Percentiles rank a stretch among this genome's conserved stretches.
phyloP scores from a whole-genome alignment of 2,888 invertebrate species.

The Eupelmus urozonus region DNA sequence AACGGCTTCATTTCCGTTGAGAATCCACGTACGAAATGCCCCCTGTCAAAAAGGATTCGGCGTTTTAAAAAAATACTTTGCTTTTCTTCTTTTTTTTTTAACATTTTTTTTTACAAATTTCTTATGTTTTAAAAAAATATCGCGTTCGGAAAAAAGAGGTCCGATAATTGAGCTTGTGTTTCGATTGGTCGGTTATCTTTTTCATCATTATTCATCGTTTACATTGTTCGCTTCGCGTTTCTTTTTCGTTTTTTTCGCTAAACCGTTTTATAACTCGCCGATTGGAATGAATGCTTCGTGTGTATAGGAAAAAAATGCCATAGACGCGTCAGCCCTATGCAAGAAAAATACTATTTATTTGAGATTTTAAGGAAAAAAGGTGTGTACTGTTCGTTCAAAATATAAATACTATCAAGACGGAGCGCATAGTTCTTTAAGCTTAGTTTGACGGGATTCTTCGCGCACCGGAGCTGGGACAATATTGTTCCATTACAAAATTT shows the following conservation, averaged over 20 bases:
- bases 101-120: conserved; percentile 15
- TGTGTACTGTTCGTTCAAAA: conserved; percentile 23
- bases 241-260: conserved; percentile 7
- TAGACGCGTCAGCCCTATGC: conserved; percentile 13
- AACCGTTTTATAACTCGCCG: conserved; percentile 41
- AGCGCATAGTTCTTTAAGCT: conserved; percentile 20
- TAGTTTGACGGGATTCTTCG: conserved; percentile 10
- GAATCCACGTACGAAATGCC: conserved; percentile 52
- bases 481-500: too few relatives aligned
- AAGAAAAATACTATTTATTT: conserved; percentile 51
- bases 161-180: conserved; percentile 55
- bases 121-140: conserved; percentile 49
- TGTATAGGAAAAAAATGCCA: conserved; percentile 49
- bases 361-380: conserved; percentile 35
- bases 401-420: conserved; percentile 52
- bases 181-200: conserved; percentile 51
- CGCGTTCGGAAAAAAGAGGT: conserved; percentile 53
- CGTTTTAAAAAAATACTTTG: conserved; percentile 53
- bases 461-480: conserved; percentile 19
- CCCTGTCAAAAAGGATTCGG: conserved; percentile 46
- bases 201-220: not conserved
- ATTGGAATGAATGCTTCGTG: conserved; percentile 54
- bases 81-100: conserved; percentile 13
- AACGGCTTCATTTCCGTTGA: conserved; percentile 53
- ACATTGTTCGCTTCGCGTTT: conserved; percentile 13